phyloP scores from a whole-genome alignment of 2,113 vertebrate genomes.

The Cathartes aura region DNA sequence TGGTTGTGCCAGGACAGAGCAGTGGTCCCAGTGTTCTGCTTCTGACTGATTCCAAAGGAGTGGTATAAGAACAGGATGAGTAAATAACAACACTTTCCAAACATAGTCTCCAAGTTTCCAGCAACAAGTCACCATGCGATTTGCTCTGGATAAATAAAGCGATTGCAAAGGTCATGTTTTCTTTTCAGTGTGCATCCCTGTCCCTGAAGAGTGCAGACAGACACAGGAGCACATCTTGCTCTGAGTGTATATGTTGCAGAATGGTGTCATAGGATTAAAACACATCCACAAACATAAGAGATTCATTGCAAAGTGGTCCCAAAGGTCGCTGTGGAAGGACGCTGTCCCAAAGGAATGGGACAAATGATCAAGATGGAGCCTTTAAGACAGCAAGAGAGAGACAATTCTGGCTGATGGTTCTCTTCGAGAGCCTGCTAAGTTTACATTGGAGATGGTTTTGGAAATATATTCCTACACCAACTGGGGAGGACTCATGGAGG shows the following conservation, averaged over 20 bases:
- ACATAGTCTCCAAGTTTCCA: background rate
- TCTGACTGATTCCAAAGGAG: background rate
- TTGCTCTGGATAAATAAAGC: background rate
- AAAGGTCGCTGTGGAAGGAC: background rate
- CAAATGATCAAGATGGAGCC: background rate
- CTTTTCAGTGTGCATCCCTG: background rate
- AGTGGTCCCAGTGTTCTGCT: background rate
- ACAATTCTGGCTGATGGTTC: background rate
- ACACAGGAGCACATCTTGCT: background rate
- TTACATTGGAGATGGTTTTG: background rate
- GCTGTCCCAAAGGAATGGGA: background rate
- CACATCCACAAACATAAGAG: background rate
- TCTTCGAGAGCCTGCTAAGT: background rate
- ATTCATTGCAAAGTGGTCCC: background rate
- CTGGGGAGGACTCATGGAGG: background rate
- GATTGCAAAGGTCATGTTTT: background rate
- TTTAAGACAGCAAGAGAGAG: background rate
- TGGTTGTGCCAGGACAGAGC: background rate
- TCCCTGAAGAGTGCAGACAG: background rate
- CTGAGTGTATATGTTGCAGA: background rate
- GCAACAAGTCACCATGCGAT: background rate
- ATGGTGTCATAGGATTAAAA: background rate
- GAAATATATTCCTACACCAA: background rate
- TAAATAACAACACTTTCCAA: background rate
- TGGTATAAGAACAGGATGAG: background rate